Conservation (phyloP, 2,113 vertebrate species). For the Platichthys stellatus region DNA sequence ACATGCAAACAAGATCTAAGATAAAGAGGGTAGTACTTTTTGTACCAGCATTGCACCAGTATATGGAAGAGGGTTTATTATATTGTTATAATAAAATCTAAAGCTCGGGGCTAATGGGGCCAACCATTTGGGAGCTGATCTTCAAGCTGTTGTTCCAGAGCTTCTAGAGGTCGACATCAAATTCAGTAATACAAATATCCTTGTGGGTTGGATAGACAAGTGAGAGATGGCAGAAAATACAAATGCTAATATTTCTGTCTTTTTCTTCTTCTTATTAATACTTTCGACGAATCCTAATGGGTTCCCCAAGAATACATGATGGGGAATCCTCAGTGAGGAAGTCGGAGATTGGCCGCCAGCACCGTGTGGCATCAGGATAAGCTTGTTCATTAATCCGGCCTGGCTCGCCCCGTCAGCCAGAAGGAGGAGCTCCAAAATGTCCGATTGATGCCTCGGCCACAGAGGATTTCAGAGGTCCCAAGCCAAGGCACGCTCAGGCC, state of each 20-base stretch:
- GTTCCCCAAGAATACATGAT: slow-evolving; percentile 48
- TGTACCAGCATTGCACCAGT: too few relatives aligned
- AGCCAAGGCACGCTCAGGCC: slow-evolving; percentile 40
- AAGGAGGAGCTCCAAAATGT: slow-evolving; percentile 51
- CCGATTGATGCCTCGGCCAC: slow-evolving; percentile 58
- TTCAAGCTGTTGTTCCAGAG: slow-evolving; percentile 30
- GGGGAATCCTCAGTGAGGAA: slow-evolving; percentile 39
- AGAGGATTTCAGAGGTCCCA: slow-evolving; percentile 52
- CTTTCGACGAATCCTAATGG: slow-evolving; percentile 48
- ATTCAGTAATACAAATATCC: slow-evolving; percentile 36
- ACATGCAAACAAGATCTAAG: too few relatives aligned
- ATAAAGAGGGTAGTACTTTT: too few relatives aligned
- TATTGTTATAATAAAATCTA: slow-evolving; percentile 14
- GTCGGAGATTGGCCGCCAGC: slow-evolving; percentile 47
- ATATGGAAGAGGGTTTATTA: too few relatives aligned
- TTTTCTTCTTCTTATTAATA: slow-evolving; percentile 2
- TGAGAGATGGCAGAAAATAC: slow-evolving; percentile 16
- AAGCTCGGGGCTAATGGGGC: slow-evolving; percentile 39
- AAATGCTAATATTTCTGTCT: neutral
- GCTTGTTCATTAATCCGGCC: slow-evolving; percentile 61
- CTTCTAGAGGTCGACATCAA: slow-evolving; percentile 44
- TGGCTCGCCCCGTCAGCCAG: slow-evolving; percentile 46
- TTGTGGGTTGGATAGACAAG: neutral
- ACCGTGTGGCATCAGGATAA: slow-evolving; percentile 54
- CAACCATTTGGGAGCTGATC: slow-evolving; percentile 33